These are phyloP conservation scores for Elanus axillaris DNA, from an alignment of 2,113 vertebrate genomes.

Conservation along the genomic window DNA sequence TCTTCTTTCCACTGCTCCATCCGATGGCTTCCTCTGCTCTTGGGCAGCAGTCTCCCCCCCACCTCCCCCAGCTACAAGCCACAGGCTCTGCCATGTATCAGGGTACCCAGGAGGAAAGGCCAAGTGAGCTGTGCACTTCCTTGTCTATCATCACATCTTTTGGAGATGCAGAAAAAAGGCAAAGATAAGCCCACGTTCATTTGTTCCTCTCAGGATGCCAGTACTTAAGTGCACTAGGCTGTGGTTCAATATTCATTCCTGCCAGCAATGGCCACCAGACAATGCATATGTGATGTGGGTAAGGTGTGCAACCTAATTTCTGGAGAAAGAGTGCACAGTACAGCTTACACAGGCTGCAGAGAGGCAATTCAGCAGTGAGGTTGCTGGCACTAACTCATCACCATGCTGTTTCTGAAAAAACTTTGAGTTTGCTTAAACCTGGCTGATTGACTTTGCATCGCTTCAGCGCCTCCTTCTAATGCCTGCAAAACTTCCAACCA, in stretches of 20 bases:
- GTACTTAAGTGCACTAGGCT: background rate
- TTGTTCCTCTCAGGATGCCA: background rate
- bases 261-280: background rate
- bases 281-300: background rate
- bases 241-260: background rate
- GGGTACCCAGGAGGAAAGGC: background rate
- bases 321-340: background rate
- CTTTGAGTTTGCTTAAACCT: background rate
- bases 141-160: background rate
- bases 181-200: background rate
- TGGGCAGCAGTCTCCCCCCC: background rate
- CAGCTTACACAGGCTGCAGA: background rate
- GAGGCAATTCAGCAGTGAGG: background rate
- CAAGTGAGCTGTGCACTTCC: background rate
- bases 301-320: background rate
- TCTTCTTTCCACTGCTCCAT: background rate
- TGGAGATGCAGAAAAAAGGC: background rate
- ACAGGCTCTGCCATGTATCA: background rate
- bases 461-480: background rate
- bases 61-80: background rate
- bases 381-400: background rate
- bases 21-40: background rate
- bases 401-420: background rate
- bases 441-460: fast-evolving
- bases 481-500: background rate